A percentile compares a stretch with the other conserved stretches of the same genome.
Evolutionary conservation across 1,140 invertebrate genomes (phyloP).

Genomic region (Aphis craccivora): DNA sequence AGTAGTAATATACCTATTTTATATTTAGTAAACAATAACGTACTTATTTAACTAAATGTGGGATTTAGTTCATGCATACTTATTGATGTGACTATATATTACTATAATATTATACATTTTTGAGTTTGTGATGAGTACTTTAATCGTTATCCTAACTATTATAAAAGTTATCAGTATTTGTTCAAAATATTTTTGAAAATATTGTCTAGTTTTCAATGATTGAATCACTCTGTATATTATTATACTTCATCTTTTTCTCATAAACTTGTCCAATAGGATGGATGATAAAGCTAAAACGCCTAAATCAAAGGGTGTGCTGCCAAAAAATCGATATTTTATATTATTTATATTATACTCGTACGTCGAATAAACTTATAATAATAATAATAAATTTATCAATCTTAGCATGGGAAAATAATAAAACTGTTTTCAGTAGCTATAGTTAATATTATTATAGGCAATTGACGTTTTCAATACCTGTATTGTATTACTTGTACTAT

Average conservation of each 20-base stretch:
- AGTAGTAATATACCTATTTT: not conserved
- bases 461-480: too few relatives aligned
- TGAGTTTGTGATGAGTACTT: not conserved
- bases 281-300: not conserved
- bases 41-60: not conserved
- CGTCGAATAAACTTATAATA: not conserved
- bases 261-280: not conserved
- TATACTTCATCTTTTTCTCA: too few relatives aligned
- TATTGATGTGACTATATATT: too few relatives aligned
- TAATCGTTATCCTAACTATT: not conserved
- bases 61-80: too few relatives aligned
- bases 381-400: not conserved
- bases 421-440: not conserved
- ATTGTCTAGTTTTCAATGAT: not conserved
- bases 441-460: too few relatives aligned
- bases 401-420: not conserved
- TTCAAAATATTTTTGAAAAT: not conserved
- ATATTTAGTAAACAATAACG: too few relatives aligned
- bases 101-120: not conserved
- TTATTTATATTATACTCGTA: too few relatives aligned
- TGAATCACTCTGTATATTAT: not conserved
- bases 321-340: not conserved
- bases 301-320: not conserved
- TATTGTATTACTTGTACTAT: too few relatives aligned
- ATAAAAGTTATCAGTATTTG: not conserved